Evolutionary conservation across 2,888 invertebrate genomes (phyloP), one percentile per base, ranked within the genome.

Genomic region (Caenorhabditis plicata): DNA sequence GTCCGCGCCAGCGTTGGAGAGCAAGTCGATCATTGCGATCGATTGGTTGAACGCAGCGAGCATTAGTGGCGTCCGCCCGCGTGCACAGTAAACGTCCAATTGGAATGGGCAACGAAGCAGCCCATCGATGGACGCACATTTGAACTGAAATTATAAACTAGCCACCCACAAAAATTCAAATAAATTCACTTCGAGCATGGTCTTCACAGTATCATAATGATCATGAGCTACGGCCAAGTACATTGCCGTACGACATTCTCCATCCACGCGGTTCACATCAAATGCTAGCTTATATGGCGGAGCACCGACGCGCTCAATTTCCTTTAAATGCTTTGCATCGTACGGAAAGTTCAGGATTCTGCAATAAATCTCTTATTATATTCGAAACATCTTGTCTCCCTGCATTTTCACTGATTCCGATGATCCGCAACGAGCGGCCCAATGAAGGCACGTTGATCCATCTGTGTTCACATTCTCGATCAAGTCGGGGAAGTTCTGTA

Each of bases 151-250:
- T 4, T 27, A 4, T 20, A 23, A 20, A n/a, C 17, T n/a, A 11
- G 20, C 35, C 41, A 7, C n/a, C 13, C 2, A 2, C 23, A 32
- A 17, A 39, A 26, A 9, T 19, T 13, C 11, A 29, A 3, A 20
- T 1, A 1, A 2, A n/a, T n/a, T 38, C 13, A 72, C 73, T 42
- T 72, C 57, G 1, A 71, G 60, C 55, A 76, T 52, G 3, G 56
- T 65, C 23, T 71, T 54, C 15, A 76, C 70, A 1, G 74, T 61
- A 17, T 62, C 63, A 3, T 55, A 52, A 47, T 77, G 73, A 11
- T 64, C 71, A 31, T 78, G 69, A 8, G 65, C 71, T 81, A 91
- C 89, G 11, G 94, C 91, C 60, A 92, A 87, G 83, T 93, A 93
- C 11, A 96, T 85, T 47, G 92, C 88, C 62, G 89, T 93, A 83